phyloP scores from a whole-genome alignment of 2,888 invertebrate genomes.

The Lymantria dispar region DNA sequence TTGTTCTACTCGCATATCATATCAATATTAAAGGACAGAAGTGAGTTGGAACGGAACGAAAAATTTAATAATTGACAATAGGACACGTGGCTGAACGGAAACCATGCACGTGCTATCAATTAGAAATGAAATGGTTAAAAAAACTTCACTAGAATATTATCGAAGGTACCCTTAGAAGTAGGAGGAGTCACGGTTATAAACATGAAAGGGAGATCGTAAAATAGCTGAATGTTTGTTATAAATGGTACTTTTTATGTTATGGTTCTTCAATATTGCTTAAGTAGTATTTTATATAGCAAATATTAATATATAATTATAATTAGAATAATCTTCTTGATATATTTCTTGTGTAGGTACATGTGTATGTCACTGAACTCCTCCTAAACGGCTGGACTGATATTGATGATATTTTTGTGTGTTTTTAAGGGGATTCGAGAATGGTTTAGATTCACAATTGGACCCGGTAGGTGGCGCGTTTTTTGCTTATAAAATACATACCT shows the following conservation, averaged over 20 bases:
- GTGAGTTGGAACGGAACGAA: conserved; percentile 58
- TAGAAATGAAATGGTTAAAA: conserved; percentile 63
- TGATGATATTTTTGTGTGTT: too few relatives aligned
- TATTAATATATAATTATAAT: too few relatives aligned
- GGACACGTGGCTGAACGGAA: conserved; percentile 76
- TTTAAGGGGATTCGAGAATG: too few relatives aligned
- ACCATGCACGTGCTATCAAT: conserved; percentile 77
- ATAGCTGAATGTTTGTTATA: conserved; percentile 26
- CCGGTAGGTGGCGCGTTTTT: too few relatives aligned
- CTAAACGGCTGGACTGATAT: too few relatives aligned
- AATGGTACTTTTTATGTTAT: conserved; percentile 2
- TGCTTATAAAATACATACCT: too few relatives aligned
- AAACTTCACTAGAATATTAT: conserved; percentile 52
- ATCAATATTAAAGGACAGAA: conserved; percentile 38
- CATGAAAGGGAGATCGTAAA: conserved; percentile 44
- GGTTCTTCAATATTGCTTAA: neutral
- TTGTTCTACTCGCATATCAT: conserved; percentile 42
- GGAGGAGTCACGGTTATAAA: conserved; percentile 45
- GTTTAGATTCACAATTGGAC: too few relatives aligned
- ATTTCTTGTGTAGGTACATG: too few relatives aligned
- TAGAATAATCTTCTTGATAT: too few relatives aligned
- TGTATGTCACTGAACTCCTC: too few relatives aligned
- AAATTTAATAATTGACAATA: conserved; percentile 67
- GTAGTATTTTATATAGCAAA: neutral
- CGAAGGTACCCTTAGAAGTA: conserved; percentile 40